A percentile compares a stretch with the other conserved stretches of the same genome.
Evolutionary conservation across 2,113 vertebrate genomes (phyloP).

Genomic region (Strigops habroptila): DNA sequence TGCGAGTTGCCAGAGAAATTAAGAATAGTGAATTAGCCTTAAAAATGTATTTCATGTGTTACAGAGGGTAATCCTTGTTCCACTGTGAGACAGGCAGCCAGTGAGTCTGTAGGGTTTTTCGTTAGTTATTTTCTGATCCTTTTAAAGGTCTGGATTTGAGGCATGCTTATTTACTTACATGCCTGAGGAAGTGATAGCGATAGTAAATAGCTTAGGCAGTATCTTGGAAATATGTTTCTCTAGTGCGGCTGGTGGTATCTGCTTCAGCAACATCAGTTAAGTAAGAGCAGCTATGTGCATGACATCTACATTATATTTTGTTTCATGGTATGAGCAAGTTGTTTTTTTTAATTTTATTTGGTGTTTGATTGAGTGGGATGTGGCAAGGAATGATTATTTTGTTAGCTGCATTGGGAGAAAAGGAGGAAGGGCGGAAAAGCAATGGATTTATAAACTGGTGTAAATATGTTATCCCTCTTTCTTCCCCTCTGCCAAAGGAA

Average conservation of each 20-base stretch:
- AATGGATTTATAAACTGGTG: not conserved
- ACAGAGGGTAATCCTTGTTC: not conserved
- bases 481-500: accelerated
- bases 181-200: not conserved
- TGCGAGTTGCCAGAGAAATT: not conserved
- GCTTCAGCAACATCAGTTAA: not conserved
- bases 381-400: not conserved
- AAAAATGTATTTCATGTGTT: not conserved
- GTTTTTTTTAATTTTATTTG: not conserved
- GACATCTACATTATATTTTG: not conserved
- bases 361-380: not conserved
- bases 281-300: not conserved
- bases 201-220: not conserved
- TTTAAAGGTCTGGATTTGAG: not conserved
- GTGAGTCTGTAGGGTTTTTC: not conserved
- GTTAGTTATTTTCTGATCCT: not conserved
- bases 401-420: not conserved
- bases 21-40: not conserved
- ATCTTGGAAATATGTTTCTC: not conserved
- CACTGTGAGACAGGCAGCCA: not conserved
- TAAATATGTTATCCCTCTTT: not conserved
- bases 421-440: not conserved
- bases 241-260: not conserved
- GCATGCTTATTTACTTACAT: not conserved
- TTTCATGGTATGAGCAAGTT: not conserved